Evolutionary conservation across 92 coral and sea anemone genomes (phyloP), one percentile per base, ranked within the genome.

Genomic region (Pocillopora meandrina): DNA sequence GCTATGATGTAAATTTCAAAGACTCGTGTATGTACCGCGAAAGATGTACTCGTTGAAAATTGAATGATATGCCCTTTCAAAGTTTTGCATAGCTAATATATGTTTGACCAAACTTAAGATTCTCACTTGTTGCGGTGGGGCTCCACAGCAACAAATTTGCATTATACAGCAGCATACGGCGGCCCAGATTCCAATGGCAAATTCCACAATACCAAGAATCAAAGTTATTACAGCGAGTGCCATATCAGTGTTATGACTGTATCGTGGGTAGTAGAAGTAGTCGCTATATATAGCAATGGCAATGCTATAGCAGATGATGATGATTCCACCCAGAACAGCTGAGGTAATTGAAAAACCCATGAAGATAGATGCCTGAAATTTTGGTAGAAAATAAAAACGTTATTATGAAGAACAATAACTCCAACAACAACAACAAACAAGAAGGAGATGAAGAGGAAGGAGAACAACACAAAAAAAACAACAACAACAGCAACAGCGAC

Each of bases 131-230:
- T 66, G 76, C 7, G 14, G 75, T 26, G 68, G 34, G 47, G 33
- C 3, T 9, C 47, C 26, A 34, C 10, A 2, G 15, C 72, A 58
- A 20, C 85, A 81, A 10, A 65, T 52, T 0, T 58, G 34, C 52
- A 55, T 66, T 20, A 61, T 4, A 55, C 85, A 69, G 9, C 52
- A 2, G 20, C 85, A 81, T 1, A 81, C 20, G 21, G 85, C 55
- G 0, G 76, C 75, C 77, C 85, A 81, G 69, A 81, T 69, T 12
- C 85, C 76, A 66, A 56, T 42, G 67, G 14, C 75, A 81, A 81
- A 56, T 19, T 66, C 66, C 9, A 56, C 56, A 26, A 81, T 57
- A 3, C 85, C 76, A 17, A 81, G 75, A 34, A 81, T 23, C 66
- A 81, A 71, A 20, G 67, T 69, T 12, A 69, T 69, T 1, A 12